Evolutionary conservation across 2,113 vertebrate species (phyloP).

Genomic region (Strix uralensis): DNA sequence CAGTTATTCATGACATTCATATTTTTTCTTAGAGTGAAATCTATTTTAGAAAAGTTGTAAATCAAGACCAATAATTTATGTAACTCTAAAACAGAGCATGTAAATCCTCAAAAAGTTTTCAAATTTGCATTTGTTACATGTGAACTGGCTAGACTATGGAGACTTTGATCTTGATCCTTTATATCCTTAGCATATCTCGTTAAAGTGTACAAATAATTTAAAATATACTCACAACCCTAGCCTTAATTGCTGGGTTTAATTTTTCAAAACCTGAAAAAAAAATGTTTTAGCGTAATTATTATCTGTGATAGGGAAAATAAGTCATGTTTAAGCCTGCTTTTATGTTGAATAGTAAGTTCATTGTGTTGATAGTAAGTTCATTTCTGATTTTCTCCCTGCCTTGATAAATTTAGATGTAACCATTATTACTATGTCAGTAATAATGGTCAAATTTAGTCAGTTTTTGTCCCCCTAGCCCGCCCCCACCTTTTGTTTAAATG

Average conservation of each 20-base stretch:
- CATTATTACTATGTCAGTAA: not conserved
- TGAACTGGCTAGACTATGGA: not conserved
- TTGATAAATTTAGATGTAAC: not conserved
- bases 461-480: not conserved
- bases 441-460: not conserved
- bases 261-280: not conserved
- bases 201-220: not conserved
- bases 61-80: not conserved
- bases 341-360: not conserved
- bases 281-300: not conserved
- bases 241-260: not conserved
- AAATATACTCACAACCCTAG: not conserved
- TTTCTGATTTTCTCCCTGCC: not conserved
- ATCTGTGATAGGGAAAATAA: not conserved
- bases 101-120: not conserved
- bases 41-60: not conserved
- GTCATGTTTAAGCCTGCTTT: not conserved
- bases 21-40: not conserved
- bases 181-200: not conserved
- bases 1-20: not conserved
- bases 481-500: not conserved
- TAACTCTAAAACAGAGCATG: not conserved
- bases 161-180: not conserved
- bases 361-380: not conserved
- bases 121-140: not conserved